These are phyloP conservation scores for Anodontia alba DNA, from an alignment of 2,888 invertebrate species.

Conservation along the genomic window DNA sequence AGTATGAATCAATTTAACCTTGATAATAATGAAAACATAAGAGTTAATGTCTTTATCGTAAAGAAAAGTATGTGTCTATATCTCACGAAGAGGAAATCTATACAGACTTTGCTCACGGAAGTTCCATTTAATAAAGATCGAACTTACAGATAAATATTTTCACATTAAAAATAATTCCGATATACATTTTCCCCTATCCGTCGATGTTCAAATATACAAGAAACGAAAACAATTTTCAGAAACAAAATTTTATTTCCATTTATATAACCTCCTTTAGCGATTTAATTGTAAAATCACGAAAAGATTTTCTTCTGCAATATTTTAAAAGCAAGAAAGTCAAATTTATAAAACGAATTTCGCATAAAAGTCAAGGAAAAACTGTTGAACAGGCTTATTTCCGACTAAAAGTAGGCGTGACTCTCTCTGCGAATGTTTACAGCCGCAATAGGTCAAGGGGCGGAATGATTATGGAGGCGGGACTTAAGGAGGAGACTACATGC, in stretches of 20 bases:
- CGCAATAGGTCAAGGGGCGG: conserved; percentile 44
- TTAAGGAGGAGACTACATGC: background rate
- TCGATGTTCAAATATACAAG: background rate
- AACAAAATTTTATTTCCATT: background rate
- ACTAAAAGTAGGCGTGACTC: conserved; percentile 15
- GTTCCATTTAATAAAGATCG: background rate
- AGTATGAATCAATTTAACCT: no score
- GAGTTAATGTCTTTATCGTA: no score
- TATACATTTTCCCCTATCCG: background rate
- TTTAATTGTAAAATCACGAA: background rate
- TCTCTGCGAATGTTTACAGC: conserved; percentile 29
- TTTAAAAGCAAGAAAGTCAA: background rate
- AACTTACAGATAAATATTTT: background rate
- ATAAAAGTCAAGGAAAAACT: conserved; percentile 16
- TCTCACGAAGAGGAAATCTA: no score
- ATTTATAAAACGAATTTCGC: conserved; percentile 18
- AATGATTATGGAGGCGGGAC: background rate
- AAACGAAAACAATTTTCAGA: background rate
- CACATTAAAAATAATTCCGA: no score
- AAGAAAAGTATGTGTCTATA: no score
- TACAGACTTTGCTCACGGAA: no score
- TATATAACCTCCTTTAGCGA: background rate
- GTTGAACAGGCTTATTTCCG: conserved; percentile 6
- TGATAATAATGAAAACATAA: no score
- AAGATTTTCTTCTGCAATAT: conserved; percentile 1